Evolutionary conservation across 2,888 invertebrate species (phyloP).

Genomic region (Phengaris alcon): DNA sequence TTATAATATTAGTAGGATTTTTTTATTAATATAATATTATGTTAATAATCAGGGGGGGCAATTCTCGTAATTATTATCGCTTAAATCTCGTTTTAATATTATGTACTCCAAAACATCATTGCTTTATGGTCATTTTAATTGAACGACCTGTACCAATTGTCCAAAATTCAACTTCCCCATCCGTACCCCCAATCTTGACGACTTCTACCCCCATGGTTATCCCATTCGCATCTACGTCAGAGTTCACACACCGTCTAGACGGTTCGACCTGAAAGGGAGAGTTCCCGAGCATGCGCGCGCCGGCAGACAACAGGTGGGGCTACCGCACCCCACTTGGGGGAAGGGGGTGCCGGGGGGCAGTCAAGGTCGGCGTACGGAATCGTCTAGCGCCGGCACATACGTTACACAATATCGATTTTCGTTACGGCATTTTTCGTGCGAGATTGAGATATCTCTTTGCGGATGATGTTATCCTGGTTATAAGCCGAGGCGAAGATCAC

Average conservation of each 20-base stretch:
- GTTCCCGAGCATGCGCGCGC: conserved; percentile 67
- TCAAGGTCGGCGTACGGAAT: conserved; percentile 76
- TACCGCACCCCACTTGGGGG: conserved; percentile 41
- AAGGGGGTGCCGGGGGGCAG: conserved; percentile 54
- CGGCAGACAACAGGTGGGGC: conserved; percentile 66
- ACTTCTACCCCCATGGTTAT: neutral
- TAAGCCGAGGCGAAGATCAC: too few species aligned
- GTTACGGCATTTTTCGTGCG: neutral
- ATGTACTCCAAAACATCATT: too few species aligned
- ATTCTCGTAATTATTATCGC: too few species aligned
- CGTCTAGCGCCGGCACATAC: conserved; percentile 66
- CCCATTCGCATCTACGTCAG: conserved; percentile 52
- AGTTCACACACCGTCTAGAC: conserved; percentile 77
- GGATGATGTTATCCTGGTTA: neutral
- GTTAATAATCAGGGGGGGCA: too few species aligned
- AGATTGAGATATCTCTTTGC: neutral
- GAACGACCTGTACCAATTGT: neutral
- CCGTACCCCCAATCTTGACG: neutral
- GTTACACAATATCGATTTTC: conserved; percentile 67
- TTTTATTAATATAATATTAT: too few species aligned
- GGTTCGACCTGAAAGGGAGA: conserved; percentile 71
- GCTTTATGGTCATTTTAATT: too few species aligned
- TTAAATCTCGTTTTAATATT: too few species aligned
- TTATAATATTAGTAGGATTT: too few species aligned
- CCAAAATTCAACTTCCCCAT: neutral